Conservation (phyloP, 2,113 vertebrate species). For the Anhinga anhinga region DNA sequence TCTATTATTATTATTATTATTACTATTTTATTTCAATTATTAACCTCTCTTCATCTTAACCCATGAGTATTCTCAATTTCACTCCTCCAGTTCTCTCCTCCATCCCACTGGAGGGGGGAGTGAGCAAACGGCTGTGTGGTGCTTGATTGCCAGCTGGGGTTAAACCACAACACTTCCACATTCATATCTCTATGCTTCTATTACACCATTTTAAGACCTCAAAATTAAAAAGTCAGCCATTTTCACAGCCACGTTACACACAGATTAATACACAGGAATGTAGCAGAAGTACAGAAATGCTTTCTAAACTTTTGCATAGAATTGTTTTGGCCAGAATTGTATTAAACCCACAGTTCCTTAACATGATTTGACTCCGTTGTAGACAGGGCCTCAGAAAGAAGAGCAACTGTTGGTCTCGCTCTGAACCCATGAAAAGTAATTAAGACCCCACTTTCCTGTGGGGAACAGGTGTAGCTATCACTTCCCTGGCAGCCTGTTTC, state of each 20-base stretch:
- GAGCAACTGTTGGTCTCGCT: neutral
- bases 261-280: neutral
- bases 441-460: neutral
- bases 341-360: neutral
- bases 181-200: neutral
- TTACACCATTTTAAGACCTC: neutral
- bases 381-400: neutral
- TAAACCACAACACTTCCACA: neutral
- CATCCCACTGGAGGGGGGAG: too few species aligned
- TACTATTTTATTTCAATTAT: too few species aligned
- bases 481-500: neutral
- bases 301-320: neutral
- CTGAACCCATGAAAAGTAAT: neutral
- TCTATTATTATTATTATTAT: too few species aligned
- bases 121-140: too few species aligned
- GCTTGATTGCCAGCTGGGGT: too few species aligned
- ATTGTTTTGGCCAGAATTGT: neutral
- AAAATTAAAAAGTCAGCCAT: neutral
- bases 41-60: too few species aligned
- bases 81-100: too few species aligned
- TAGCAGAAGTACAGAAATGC: neutral
- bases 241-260: neutral
- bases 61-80: too few species aligned
- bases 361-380: neutral
- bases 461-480: constrained; percentile 6